phyloP scores from a whole-genome alignment of 2,113 vertebrate genomes.

The Psittacula cyanocephala region DNA sequence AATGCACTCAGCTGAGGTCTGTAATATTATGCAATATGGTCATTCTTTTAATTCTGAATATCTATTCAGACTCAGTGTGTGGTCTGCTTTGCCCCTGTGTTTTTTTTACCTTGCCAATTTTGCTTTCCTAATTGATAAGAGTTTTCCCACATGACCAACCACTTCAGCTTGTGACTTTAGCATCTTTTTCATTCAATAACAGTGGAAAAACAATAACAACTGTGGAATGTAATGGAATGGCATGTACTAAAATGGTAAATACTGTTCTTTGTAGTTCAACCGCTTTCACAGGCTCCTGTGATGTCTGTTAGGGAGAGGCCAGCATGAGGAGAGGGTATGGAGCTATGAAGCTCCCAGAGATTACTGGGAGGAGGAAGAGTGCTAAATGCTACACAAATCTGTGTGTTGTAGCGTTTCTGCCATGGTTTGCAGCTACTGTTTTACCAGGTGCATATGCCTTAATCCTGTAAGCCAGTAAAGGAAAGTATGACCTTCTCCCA shows the following conservation, averaged over 20 bases:
- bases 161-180: slow-evolving; percentile 38
- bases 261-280: slow-evolving; percentile 27
- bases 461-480: neutral
- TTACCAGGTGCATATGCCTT: neutral
- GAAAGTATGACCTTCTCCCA: neutral
- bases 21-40: neutral
- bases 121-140: slow-evolving; percentile 7
- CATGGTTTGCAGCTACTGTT: neutral
- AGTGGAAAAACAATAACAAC: slow-evolving; percentile 37
- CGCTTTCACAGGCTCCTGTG: neutral
- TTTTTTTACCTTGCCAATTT: slow-evolving; percentile 4
- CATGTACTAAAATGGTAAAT: slow-evolving; percentile 45
- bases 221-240: slow-evolving; percentile 34
- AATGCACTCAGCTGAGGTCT: neutral
- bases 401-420: neutral
- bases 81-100: neutral
- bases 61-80: neutral
- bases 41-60: neutral
- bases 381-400: neutral
- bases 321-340: neutral
- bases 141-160: neutral
- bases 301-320: neutral
- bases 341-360: neutral
- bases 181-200: slow-evolving; percentile 22
- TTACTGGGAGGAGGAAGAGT: neutral